phyloP scores from a whole-genome alignment of 2,888 invertebrate species.

The Drosophila nr. fundita region DNA sequence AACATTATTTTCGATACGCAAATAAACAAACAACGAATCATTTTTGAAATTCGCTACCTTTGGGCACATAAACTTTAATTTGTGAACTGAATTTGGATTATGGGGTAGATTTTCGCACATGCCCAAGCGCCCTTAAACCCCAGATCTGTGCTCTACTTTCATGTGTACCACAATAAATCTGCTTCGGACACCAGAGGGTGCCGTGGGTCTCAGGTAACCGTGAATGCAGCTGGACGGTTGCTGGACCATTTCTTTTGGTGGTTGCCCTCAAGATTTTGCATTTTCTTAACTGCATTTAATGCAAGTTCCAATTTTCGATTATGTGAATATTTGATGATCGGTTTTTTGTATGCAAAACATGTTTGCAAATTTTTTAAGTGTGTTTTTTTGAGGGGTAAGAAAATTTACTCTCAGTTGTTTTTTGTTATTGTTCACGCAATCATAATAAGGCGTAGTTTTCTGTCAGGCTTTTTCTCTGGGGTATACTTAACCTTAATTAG shows the following conservation, averaged over 20 bases:
- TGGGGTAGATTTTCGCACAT: constrained; percentile 77
- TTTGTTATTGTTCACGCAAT: constrained; percentile 57
- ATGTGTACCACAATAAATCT: constrained; percentile 41
- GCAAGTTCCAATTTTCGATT: constrained; percentile 27
- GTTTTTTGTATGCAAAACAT: constrained; percentile 74
- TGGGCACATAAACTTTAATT: constrained; percentile 55
- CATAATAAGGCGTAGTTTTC: constrained; percentile 73
- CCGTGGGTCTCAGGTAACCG: constrained; percentile 44
- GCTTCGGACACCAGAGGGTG: constrained; percentile 37
- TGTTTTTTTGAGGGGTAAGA: constrained; percentile 35
- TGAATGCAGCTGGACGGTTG: constrained; percentile 59
- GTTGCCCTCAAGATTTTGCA: constrained; percentile 40
- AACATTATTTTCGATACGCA: constrained; percentile 70
- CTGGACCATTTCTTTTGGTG: constrained; percentile 32
- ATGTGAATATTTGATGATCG: constrained; percentile 71
- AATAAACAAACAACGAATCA: constrained; percentile 58
- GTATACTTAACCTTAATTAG: constrained; percentile 67
- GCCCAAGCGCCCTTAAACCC: constrained; percentile 34
- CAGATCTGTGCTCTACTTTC: constrained; percentile 49
- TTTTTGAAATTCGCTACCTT: constrained; percentile 50
- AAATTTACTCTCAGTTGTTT: constrained; percentile 16
- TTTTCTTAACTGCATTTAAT: constrained; percentile 21
- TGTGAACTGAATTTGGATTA: constrained; percentile 60
- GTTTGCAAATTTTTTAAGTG: constrained; percentile 73
- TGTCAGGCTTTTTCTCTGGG: constrained; percentile 30